Evolutionary conservation across 1,140 invertebrate genomes (phyloP).

Genomic region (Hycleus phaleratus): DNA sequence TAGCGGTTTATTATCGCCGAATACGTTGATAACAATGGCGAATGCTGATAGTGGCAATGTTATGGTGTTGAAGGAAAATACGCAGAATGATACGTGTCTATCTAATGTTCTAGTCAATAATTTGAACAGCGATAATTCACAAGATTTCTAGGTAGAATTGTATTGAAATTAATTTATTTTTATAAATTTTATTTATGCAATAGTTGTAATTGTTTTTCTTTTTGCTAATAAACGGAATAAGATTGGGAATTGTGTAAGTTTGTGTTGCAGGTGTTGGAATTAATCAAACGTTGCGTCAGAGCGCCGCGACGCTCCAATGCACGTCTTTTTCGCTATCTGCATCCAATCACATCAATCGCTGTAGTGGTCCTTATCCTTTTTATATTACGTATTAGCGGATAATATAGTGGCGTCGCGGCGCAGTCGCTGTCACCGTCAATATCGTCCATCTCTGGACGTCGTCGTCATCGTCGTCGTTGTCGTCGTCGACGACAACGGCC

Average conservation of each 20-base stretch:
- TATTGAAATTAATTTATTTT: slow-evolving; percentile 7
- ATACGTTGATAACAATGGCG: slow-evolving; percentile 25
- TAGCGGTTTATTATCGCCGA: slow-evolving; percentile 24
- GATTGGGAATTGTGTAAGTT: neutral
- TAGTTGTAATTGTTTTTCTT: neutral
- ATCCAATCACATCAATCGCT: slow-evolving; percentile 42
- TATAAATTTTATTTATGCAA: slow-evolving; percentile 2
- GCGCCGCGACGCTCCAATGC: slow-evolving; percentile 26
- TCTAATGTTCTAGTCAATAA: slow-evolving; percentile 29
- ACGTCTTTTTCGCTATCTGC: slow-evolving; percentile 37
- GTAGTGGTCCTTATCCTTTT: slow-evolving; percentile 24
- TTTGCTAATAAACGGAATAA: too few relatives aligned
- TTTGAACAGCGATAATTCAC: slow-evolving; percentile 33
- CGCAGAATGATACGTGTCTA: slow-evolving; percentile 28
- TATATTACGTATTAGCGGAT: too few relatives aligned
- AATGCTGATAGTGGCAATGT: slow-evolving; percentile 21
- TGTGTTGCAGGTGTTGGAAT: neutral
- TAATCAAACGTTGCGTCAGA: slow-evolving; percentile 31
- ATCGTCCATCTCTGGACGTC: slow-evolving; percentile 25
- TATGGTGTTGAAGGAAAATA: slow-evolving; percentile 22
- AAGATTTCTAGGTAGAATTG: slow-evolving; percentile 28
- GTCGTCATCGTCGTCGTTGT: slow-evolving; percentile 14
- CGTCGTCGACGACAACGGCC: slow-evolving; percentile 20
- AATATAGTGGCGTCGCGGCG: slow-evolving; percentile 16
- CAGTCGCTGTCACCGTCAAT: slow-evolving; percentile 11